Percentiles rank a stretch among this genome's conserved stretches.
Conservation (phyloP, 2,113 vertebrate genomes). For the Dryoscopus gambensis region DNA sequence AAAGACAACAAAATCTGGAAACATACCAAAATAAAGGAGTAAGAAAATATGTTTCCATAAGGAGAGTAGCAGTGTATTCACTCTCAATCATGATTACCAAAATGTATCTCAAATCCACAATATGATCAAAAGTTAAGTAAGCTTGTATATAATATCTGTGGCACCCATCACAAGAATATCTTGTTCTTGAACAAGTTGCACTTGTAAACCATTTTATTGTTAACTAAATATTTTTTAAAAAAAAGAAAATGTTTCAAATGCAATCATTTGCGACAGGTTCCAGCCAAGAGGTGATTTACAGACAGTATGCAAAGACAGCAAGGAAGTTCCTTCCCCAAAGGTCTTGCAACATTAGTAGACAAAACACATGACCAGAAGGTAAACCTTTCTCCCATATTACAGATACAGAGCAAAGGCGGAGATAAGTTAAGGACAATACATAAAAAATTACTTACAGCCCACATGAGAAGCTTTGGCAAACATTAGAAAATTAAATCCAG, state of each 20-base stretch:
- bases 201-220: neutral
- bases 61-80: neutral
- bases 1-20: neutral
- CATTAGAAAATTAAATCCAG: neutral
- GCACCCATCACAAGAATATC: neutral
- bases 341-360: neutral
- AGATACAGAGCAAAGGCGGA: neutral
- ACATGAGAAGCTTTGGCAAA: neutral
- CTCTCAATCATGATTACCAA: neutral
- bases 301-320: accelerated
- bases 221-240: neutral
- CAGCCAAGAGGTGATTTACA: neutral
- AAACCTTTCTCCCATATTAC: neutral
- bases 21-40: neutral
- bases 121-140: neutral
- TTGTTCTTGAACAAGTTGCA: neutral
- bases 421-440: neutral
- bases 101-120: neutral
- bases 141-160: neutral
- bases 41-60: neutral
- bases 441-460: neutral
- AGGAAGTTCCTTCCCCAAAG: neutral
- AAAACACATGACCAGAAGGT: neutral
- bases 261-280: neutral
- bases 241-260: neutral